Conservation (phyloP, 2,113 vertebrate species). For the Thunnus thynnus region DNA sequence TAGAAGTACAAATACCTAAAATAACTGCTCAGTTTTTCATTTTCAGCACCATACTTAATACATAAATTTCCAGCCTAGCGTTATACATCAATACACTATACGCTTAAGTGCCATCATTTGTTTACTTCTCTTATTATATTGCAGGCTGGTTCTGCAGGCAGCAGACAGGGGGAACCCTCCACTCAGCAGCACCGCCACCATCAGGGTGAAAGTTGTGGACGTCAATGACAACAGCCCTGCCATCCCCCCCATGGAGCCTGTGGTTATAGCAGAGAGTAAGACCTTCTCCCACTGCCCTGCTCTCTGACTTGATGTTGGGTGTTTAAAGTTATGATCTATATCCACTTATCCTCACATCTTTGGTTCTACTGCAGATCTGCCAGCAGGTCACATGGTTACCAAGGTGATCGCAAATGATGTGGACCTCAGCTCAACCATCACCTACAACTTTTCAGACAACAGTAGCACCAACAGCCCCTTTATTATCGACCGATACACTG, state of each 20-base stretch:
- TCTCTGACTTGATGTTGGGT: neutral
- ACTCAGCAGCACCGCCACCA: slow-evolving; percentile 84
- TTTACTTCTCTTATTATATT: slow-evolving; percentile 23
- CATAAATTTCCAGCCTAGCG: neutral
- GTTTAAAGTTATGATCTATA: neutral
- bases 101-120: neutral
- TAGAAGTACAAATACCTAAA: neutral
- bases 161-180: slow-evolving; percentile 89
- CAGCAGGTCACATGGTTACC: slow-evolving; percentile 87
- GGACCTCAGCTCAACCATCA: slow-evolving; percentile 88
- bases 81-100: neutral
- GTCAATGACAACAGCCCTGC: slow-evolving; percentile 91
- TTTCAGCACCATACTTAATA: neutral
- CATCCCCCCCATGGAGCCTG: slow-evolving; percentile 84
- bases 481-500: slow-evolving; percentile 86
- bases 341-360: neutral
- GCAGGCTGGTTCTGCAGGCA: slow-evolving; percentile 91
- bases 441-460: slow-evolving; percentile 86
- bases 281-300: neutral
- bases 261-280: slow-evolving; percentile 92
- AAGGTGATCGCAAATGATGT: slow-evolving; percentile 88
- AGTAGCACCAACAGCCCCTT: slow-evolving; percentile 84
- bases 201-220: slow-evolving; percentile 91
- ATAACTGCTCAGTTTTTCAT: neutral
- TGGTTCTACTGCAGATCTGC: slow-evolving; percentile 83